phyloP scores from a whole-genome alignment of 2,113 vertebrate species.

The Crotalus tigris region DNA sequence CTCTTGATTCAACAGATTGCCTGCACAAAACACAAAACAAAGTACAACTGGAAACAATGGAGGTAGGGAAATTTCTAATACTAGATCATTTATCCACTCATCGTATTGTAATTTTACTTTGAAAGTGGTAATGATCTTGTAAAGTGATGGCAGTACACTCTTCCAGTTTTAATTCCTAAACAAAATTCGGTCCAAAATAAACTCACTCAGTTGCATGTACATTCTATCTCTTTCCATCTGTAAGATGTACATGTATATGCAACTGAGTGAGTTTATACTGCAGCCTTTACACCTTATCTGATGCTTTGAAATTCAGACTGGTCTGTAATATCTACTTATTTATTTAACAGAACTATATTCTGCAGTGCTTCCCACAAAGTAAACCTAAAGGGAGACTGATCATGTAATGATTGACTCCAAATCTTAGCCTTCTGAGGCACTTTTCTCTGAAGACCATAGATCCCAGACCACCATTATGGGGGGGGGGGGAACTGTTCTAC shows the following conservation, averaged over 20 bases:
- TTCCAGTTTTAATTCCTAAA: not conserved
- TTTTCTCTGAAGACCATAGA: not conserved
- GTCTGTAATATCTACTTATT: not conserved
- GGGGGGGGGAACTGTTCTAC: not conserved
- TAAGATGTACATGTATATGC: not conserved
- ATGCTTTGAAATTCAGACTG: not conserved
- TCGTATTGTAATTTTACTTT: not conserved
- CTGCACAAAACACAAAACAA: not conserved
- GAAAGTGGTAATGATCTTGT: not conserved
- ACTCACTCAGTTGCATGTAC: no score
- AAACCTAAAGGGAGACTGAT: not conserved
- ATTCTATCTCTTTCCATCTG: no score
- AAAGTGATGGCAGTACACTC: not conserved
- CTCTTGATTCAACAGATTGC: not conserved
- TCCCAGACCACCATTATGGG: not conserved
- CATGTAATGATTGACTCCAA: not conserved
- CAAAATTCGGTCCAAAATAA: not conserved
- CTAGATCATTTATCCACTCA: not conserved
- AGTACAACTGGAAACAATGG: not conserved
- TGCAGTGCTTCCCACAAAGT: not conserved
- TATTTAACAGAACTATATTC: not conserved
- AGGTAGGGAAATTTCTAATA: not conserved
- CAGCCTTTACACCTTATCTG: not conserved
- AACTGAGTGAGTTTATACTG: not conserved
- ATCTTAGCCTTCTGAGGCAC: not conserved